Base-by-base conservation (phyloP, 2,888 invertebrate species). In the Acronicta aceris region DNA sequence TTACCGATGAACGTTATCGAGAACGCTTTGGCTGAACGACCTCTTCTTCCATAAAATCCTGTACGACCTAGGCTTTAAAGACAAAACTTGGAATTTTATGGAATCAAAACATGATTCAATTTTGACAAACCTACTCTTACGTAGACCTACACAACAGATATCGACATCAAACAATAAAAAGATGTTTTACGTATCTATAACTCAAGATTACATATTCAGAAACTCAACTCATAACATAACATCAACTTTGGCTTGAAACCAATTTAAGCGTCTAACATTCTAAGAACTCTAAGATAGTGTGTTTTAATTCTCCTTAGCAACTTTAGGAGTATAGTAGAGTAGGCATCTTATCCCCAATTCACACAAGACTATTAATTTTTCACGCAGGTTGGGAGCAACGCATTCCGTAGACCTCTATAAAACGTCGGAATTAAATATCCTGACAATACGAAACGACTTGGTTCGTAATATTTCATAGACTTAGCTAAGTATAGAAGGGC, bases 1-100 rank as follows among this genome's bases (percentile, higher is more conserved):
- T 87, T 83, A 83, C 79, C 71, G 73, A 76, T 78, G 65, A 65
- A 71, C 74, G 79, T 81, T 83, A 85, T 84, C 76, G 78, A 71
- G 65, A 84, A 80, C 78, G 78, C 76, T 85, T 81, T 79, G 69
- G 65, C 76, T 67, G 74, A 86, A 86, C 76, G 71, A 77, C 53
- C 58, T 51, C 76, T 62, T 72, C 76, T 79, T 78, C 79, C 81
- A 85, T 82, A 84, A 81, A 85, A 81, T 79, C 67, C 69, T 73
- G 65, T 74, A 74, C 74, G 66, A 73, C 69, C 62, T 67, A 17
- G 65, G 61, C 66, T 71, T 42, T 21, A 54, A 70, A 65, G 49
- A 21, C 53, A 66, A 70, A 61, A 71, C 66, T 61, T 66, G 41
- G 15, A 54, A 46, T 54, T 48, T 54, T 36, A 53, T 66, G 54